A percentile compares a stretch with the other conserved stretches of the same genome.
phyloP scores from a whole-genome alignment of 2,888 invertebrate genomes.

The Drosophila longiperda region DNA sequence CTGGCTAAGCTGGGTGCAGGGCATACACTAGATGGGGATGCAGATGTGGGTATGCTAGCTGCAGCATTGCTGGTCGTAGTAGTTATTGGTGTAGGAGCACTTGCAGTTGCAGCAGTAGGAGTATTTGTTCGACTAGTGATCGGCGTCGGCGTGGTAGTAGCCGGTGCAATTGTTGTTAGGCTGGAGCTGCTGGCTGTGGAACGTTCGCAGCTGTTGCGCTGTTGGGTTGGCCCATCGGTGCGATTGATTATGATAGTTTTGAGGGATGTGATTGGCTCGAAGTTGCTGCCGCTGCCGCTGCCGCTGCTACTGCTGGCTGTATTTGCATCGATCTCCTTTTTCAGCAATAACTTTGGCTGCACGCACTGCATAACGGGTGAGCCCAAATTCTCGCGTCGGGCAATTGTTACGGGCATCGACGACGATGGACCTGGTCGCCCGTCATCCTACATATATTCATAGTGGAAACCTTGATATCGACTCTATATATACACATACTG shows the following conservation, averaged over 20 bases:
- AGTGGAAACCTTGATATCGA: background rate
- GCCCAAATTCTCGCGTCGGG: constrained; percentile 69
- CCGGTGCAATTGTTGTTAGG: background rate
- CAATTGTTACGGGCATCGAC: constrained; percentile 76
- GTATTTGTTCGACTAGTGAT: background rate
- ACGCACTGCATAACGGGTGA: constrained; percentile 41
- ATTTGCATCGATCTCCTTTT: constrained; percentile 64
- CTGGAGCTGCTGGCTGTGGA: background rate
- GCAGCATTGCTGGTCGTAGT: background rate
- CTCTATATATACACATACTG: background rate
- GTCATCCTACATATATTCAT: constrained; percentile 48
- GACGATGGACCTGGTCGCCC: constrained; percentile 60
- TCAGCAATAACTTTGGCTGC: constrained; percentile 84
- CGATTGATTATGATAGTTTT: constrained; percentile 82
- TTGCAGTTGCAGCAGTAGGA: background rate
- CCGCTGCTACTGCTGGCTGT: constrained; percentile 29
- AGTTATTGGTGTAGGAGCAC: background rate
- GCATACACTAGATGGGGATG: constrained; percentile 3
- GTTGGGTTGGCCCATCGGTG: constrained; percentile 25
- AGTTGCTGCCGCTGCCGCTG: constrained; percentile 26
- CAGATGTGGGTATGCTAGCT: background rate
- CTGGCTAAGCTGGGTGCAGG: constrained; percentile 1
- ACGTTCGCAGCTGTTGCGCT: constrained; percentile 34
- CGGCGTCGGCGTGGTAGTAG: background rate
- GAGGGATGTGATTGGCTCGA: constrained; percentile 48